Evolutionary conservation across 1,140 invertebrate genomes (phyloP).

Genomic region (Trypoxylus dichotomus): DNA sequence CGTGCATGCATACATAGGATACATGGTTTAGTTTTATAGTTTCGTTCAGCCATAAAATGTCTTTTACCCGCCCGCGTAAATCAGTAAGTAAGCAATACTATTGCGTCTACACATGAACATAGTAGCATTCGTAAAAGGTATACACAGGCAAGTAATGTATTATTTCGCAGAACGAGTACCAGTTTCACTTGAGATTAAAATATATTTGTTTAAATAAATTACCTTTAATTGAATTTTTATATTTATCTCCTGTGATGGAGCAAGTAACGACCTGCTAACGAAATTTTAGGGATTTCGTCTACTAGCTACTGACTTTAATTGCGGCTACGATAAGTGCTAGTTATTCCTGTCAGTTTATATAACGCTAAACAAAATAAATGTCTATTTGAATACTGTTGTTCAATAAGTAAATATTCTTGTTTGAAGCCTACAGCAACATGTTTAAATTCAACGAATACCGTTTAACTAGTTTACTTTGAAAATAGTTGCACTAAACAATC

Average conservation of each 20-base stretch:
- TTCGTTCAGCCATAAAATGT: not conserved
- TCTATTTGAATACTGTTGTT: no score
- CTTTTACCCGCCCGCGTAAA: not conserved
- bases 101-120: not conserved
- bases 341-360: no score
- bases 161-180: no score
- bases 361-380: not conserved
- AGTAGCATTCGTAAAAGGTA: not conserved
- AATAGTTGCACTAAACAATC: no score
- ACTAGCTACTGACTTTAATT: not conserved
- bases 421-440: no score
- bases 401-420: not conserved
- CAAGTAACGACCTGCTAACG: not conserved
- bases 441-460: no score
- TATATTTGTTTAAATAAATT: not conserved
- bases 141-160: no score
- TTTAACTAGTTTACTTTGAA: no score
- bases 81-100: not conserved
- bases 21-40: not conserved
- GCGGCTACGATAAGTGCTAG: not conserved
- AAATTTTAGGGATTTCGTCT: not conserved
- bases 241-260: not conserved
- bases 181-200: not conserved
- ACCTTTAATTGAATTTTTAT: not conserved
- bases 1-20: not conserved